These are phyloP conservation scores for Muschampia plurimacula DNA, from an alignment of 2,888 invertebrate genomes.

Conservation along the genomic window DNA sequence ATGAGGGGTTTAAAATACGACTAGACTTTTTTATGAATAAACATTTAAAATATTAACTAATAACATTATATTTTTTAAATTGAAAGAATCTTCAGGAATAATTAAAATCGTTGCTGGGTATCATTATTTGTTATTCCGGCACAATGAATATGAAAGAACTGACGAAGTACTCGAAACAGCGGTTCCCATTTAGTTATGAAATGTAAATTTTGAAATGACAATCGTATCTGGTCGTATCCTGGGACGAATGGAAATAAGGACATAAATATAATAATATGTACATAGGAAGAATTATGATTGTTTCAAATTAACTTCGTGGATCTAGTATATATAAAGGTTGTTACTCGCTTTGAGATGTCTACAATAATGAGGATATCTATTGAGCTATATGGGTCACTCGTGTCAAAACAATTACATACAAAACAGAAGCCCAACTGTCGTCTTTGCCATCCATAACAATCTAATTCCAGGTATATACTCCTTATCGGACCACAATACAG, in stretches of 20 bases:
- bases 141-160: constrained; percentile 35
- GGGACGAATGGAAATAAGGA: constrained; percentile 30
- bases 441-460: no score
- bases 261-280: constrained; percentile 25
- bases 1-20: no score
- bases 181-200: constrained; percentile 31
- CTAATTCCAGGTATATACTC: no score
- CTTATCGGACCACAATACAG: no score
- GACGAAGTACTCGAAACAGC: constrained; percentile 27
- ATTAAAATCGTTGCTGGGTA: neutral
- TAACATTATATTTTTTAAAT: neutral
- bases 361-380: no score
- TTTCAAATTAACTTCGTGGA: neutral
- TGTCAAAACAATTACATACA: no score
- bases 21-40: no score
- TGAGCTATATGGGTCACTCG: no score
- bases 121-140: constrained; percentile 20
- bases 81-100: neutral
- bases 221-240: constrained; percentile 16
- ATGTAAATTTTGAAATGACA: constrained; percentile 37
- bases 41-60: neutral
- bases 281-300: constrained; percentile 8
- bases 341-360: no score
- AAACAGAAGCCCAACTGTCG: no score
- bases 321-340: no score